Evolutionary conservation across 2,797 vertebrate genomes (phyloP), one percentile per base, ranked within the genome.

Genomic region (Garrulus glandarius): DNA sequence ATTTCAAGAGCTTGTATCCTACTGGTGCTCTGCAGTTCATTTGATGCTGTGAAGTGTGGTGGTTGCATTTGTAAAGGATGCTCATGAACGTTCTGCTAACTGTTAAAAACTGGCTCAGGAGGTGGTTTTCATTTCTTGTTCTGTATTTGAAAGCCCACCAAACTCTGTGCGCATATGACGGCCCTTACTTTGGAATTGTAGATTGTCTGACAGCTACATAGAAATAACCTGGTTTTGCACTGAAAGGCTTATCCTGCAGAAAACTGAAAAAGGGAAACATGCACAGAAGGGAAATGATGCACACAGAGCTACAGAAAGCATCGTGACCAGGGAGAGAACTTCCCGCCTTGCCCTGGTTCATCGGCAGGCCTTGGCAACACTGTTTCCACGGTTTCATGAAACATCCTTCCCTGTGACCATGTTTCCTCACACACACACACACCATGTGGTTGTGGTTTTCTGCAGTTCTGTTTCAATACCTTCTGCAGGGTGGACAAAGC

Each of bases 351-450:
- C 36, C 65, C 24, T 68, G 26, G 43, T 17, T 57, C 24, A 32
- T 32, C 34, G 19, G 49, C 39, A 64, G 2, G 5, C 3, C 0
- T 44, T 49, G 82, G 34, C n/a, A 49, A 47, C 7, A 0, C 20
- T 26, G 57, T 26, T 49, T 65, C 71, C 67, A 71, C 18, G 49
- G 43, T 63, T 85, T 70, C 36, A 12, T 8, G n/a, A 55, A 76
- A 37, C 32, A 64, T 46, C 70, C 87, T 57, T 71, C 30, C 23
- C 19, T 53, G 59, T 68, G 13, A 37, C 43, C 43, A 0, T 44
- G 15, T 39, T 81, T 80, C 52, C 34, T 72, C 39, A 53, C 6
- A 29, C n/a, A 60, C 20, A 24, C 6, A 22, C 6, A 13, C 8
- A 26, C 16, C 23, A 19, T 22, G 36, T 46, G 34, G 6, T 24